Conservation (phyloP, 2,113 vertebrate species). For the Prochilodus magdalenae region DNA sequence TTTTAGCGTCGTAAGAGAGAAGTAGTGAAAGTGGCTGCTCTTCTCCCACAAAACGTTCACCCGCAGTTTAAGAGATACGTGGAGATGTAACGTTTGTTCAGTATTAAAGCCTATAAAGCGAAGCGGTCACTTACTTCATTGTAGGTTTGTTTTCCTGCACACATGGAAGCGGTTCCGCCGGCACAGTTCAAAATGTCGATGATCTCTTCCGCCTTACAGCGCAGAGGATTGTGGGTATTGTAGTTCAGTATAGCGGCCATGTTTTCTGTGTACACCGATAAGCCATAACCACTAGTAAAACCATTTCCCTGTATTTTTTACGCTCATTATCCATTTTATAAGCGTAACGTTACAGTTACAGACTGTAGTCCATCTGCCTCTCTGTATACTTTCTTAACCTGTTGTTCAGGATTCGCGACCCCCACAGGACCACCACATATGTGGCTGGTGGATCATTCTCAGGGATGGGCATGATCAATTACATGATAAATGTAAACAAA, state of each 20-base stretch:
- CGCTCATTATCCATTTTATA: too few species aligned
- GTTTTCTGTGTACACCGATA: too few species aligned
- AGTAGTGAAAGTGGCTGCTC: neutral
- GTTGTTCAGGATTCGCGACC: too few species aligned
- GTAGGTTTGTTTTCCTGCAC: neutral
- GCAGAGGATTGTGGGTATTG: slow-evolving; percentile 26
- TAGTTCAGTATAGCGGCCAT: neutral
- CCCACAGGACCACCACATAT: too few species aligned
- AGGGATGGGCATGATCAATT: too few species aligned
- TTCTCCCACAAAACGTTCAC: neutral
- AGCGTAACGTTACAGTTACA: too few species aligned
- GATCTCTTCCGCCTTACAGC: neutral
- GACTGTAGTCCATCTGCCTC: too few species aligned
- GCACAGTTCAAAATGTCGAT: neutral
- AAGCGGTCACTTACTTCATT: slow-evolving; percentile 51
- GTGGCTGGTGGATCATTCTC: too few species aligned
- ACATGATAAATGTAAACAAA: too few species aligned
- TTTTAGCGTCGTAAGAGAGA: neutral
- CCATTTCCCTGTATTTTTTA: too few species aligned
- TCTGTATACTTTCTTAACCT: too few species aligned
- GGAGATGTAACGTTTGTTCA: neutral
- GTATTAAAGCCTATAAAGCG: neutral
- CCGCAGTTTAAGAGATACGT: neutral
- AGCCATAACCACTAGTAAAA: too few species aligned
- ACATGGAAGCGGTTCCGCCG: neutral